phyloP scores from a whole-genome alignment of 1,140 invertebrate species.

The Xylocopa sonorina region DNA sequence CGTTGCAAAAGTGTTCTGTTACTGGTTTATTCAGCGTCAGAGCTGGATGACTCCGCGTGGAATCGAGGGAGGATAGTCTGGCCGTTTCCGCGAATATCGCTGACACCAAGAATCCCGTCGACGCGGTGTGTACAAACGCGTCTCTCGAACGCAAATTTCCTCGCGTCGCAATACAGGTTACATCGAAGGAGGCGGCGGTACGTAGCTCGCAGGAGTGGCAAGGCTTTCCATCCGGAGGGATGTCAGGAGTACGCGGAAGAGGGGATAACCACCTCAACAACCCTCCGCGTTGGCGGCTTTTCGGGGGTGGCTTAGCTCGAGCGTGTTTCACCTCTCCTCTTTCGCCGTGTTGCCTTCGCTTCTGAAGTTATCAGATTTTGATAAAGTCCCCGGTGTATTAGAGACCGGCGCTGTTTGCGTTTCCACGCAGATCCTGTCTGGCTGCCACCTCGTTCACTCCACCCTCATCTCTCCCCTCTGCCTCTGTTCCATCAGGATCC shows the following conservation, averaged over 20 bases:
- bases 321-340: constrained; percentile 58
- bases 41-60: too few species aligned
- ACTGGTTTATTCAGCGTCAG: background rate
- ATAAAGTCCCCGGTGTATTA: constrained; percentile 75
- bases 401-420: constrained; percentile 67
- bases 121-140: constrained; percentile 6
- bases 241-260: background rate
- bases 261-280: constrained; percentile 63
- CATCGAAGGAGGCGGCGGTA: constrained; percentile 55
- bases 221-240: constrained; percentile 50
- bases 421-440: constrained; percentile 70
- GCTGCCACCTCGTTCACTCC: constrained; percentile 50
- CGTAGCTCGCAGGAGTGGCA: constrained; percentile 45
- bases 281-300: constrained; percentile 67
- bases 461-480: constrained; percentile 16
- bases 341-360: constrained; percentile 63
- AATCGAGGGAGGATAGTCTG: background rate
- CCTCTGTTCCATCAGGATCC: constrained; percentile 12
- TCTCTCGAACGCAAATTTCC: constrained; percentile 38
- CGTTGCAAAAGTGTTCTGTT: background rate
- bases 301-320: constrained; percentile 66
- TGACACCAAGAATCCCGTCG: background rate
- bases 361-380: constrained; percentile 75
- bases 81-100: background rate
- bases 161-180: constrained; percentile 19